Base-by-base conservation (phyloP, 2,888 invertebrate species). In the Xanthia icteritia region DNA sequence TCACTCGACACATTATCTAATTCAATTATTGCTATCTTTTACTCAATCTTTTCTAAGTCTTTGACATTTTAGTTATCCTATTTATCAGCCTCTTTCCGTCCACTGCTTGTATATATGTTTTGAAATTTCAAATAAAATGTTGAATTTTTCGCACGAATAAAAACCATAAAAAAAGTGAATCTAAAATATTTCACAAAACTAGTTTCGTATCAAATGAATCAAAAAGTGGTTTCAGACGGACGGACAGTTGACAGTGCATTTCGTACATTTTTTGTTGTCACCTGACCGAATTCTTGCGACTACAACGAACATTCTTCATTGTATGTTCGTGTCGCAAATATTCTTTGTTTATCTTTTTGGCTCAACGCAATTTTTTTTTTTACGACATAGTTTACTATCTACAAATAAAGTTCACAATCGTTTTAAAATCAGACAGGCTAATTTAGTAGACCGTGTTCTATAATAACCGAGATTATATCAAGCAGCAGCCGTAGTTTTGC, bases 401-500 rank as follows among this genome's bases (percentile, higher is more conserved):
- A 65, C 65, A 60, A 73, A 76, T 79, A 81, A 81, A 83, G 73
- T 81, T 76, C 66, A 82, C 88, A 81, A 79, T 82, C 81, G 80
- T 72, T 81, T 77, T 78, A 79, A 79, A 87, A 83, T 83, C 88
- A 67, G 75, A 83, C 82, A 88, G 75, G 61, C 76, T 75, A 81
- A 88, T 89, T 86, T 86, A 74, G 71, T 82, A 76, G 79, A 78
- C 80, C 80, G 66, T 78, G 81, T 83, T 83, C 77, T 42, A 72
- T 87, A 86, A 89, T 88, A 87, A 84, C 79, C 69, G 17, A 86
- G 87, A 88, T 89, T 77, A 80, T 81, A 89, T 89, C 87, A 75
- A 76, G 73, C 73, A 64, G 77, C 54, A 75, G 68, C 72, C 63
- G 81, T 70, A 79, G 87, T 85, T 85, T 84, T 85, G 66, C 79